Evolutionary conservation across 2,888 invertebrate species (phyloP).

Genomic region (Tridacna crocea): DNA sequence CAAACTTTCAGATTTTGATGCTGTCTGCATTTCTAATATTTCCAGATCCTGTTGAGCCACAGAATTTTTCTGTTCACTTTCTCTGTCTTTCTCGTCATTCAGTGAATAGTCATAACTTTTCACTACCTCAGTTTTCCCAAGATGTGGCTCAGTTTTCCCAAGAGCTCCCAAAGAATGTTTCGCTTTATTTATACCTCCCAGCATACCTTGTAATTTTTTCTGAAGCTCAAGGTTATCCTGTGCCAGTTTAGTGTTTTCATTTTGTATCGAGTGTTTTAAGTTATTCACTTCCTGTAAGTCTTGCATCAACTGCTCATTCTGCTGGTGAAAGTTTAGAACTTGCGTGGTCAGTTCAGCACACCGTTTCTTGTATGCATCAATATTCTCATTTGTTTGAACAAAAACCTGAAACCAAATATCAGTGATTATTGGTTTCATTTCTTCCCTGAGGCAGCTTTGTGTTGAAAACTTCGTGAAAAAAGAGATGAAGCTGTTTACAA

Average conservation of each 20-base stretch:
- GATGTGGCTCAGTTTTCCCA: not conserved
- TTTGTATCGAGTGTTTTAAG: slow-evolving; percentile 70
- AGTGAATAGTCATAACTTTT: slow-evolving; percentile 44
- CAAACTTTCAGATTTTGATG: slow-evolving; percentile 17
- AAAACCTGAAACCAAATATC: slow-evolving; percentile 44
- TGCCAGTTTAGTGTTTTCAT: slow-evolving; percentile 69
- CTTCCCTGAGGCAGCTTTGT: not conserved
- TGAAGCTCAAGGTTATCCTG: slow-evolving; percentile 70
- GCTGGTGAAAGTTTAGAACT: slow-evolving; percentile 62
- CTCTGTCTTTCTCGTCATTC: slow-evolving; percentile 17
- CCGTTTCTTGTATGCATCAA: slow-evolving; percentile 48
- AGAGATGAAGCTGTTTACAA: not conserved
- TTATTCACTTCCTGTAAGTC: slow-evolving; percentile 69
- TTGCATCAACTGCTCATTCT: slow-evolving; percentile 71
- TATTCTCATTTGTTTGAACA: slow-evolving; percentile 33
- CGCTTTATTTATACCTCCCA: slow-evolving; percentile 61
- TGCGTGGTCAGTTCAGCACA: slow-evolving; percentile 52
- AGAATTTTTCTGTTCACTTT: slow-evolving; percentile 10
- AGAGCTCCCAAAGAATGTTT: slow-evolving; percentile 47
- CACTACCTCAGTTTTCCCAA: slow-evolving; percentile 15
- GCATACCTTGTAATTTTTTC: slow-evolving; percentile 63
- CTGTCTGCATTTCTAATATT: slow-evolving; percentile 51
- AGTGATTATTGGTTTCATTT: not conserved
- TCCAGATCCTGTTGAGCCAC: slow-evolving; percentile 59
- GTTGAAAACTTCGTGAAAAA: not conserved